Base-by-base conservation (phyloP, 2,888 invertebrate species). In the Drosophila diplacantha region DNA sequence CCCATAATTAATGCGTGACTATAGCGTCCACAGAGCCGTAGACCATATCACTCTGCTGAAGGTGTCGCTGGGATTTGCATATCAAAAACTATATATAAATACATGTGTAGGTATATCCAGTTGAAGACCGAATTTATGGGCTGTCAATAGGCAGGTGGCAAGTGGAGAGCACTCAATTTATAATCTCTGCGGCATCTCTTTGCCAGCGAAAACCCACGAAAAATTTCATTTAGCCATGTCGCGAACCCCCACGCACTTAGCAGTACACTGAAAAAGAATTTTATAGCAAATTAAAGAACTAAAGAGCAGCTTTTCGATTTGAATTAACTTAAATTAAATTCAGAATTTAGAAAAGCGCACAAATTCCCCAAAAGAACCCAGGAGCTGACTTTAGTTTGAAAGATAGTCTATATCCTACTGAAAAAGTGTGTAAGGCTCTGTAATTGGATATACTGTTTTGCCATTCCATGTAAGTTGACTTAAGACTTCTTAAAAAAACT, bases 1-100 rank as follows among this genome's bases (percentile, higher is more conserved):
- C 46, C 26, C 31, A 72, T 65, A 66, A 66, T 65, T 66, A 66
- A 65, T 65, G 49, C 65, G 58, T 38, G 32, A n/a, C n/a, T 37
- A 37, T 44, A 50, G 29, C 38, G 39, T 44, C 34, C 22, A 38
- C 22, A 14, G 18, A 11, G 24, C 14, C 18, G 12, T 35, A 20
- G 26, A 31, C 44, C 26, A n/a, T 20, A 34, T 34, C 53, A 7
- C 2, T 32, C 53, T 20, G 51, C 31, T 51, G 32, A 66, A 66
- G 54, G 67, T 66, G 66, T 66, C 41, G 37, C 50, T 22, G 20
- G 18, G 35, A 68, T 61, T 68, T 60, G 41, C 51, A 68, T 71
- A 52, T 58, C 44, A 41, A 59, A 32, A 59, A 37, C 22, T 41
- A 46, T 31, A 31, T 16, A 41, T 41, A 26, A 16, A 16, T 26